Percentiles rank a stretch among this genome's conserved stretches.
Evolutionary conservation across 2,797 vertebrate genomes (phyloP).

Genomic region (Tympanoctomys barrerae): DNA sequence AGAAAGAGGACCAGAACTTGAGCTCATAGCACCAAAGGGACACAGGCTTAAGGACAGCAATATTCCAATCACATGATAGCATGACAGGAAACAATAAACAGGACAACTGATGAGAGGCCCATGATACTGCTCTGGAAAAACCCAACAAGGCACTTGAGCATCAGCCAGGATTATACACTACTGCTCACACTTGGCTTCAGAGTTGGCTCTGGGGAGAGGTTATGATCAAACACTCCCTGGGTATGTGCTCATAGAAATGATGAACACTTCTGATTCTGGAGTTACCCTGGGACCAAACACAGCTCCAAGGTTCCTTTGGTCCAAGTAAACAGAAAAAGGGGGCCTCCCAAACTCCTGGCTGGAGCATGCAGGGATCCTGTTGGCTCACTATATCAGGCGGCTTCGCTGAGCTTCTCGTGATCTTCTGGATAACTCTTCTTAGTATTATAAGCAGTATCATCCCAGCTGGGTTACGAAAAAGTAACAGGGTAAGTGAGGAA

Average conservation of each 20-base stretch:
- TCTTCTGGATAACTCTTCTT: neutral
- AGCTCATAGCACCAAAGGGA: constrained; percentile 71
- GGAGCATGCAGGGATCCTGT: neutral
- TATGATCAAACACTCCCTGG: constrained; percentile 42
- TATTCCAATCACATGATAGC: constrained; percentile 40
- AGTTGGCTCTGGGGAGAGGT: constrained; percentile 53
- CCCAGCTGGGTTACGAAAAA: neutral
- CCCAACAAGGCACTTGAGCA: constrained; percentile 27
- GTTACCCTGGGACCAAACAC: neutral
- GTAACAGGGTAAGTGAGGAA: neutral
- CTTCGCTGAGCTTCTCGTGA: neutral
- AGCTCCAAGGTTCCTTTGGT: neutral
- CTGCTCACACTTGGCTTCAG: constrained; percentile 58
- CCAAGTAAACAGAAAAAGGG: constrained; percentile 17
- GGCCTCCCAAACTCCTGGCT: neutral
- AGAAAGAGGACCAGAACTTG: constrained; percentile 22
- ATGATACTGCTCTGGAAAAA: constrained; percentile 67
- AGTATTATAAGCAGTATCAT: neutral
- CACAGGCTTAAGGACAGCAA: constrained; percentile 59
- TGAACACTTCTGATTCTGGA: constrained; percentile 3
- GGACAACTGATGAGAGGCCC: constrained; percentile 34
- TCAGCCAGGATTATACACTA: constrained; percentile 39
- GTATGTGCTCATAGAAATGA: constrained; percentile 8
- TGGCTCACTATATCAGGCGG: neutral
- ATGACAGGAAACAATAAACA: constrained; percentile 46